Percentiles rank a stretch among this genome's conserved stretches.
Conservation (phyloP, 2,888 invertebrate genomes). For the Volucella inflata region DNA sequence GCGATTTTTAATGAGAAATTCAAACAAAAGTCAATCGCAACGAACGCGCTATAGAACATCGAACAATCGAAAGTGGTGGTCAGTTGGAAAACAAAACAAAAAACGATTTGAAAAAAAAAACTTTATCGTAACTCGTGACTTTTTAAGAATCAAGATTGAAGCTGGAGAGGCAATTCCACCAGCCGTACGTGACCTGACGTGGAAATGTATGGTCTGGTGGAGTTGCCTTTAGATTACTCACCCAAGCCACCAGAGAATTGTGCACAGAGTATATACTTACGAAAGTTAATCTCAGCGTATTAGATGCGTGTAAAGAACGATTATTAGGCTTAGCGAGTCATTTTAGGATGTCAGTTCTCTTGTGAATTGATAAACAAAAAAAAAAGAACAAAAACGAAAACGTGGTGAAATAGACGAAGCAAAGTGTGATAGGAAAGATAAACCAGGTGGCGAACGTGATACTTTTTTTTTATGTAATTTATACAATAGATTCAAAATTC, state of each 20-base stretch:
- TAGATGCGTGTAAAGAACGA: conserved; percentile 11
- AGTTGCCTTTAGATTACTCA: conserved; percentile 20
- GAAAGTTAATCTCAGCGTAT: conserved; percentile 35
- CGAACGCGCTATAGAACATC: conserved; percentile 11
- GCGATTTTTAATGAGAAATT: conserved; percentile 15
- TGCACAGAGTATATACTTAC: background rate
- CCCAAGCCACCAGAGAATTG: conserved; percentile 11
- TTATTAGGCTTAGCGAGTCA: background rate
- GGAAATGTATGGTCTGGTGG: conserved; percentile 15
- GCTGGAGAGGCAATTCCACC: background rate
- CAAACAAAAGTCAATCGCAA: conserved; percentile 22
- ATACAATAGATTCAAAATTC: no score
- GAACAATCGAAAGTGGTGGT: conserved; percentile 60
- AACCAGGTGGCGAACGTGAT: no score
- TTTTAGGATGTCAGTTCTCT: background rate
- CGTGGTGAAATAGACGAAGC: no score
- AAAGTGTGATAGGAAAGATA: no score
- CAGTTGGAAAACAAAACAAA: background rate
- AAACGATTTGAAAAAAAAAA: background rate
- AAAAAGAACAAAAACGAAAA: background rate
- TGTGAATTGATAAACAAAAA: background rate
- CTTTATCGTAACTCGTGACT: conserved; percentile 24
- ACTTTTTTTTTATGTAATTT: no score
- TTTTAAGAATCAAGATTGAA: conserved; percentile 41
- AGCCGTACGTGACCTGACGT: conserved; percentile 51